A percentile compares a stretch with the other conserved stretches of the same genome.
Evolutionary conservation across 2,113 vertebrate genomes (phyloP).

Genomic region (Odocoileus hemionus): DNA sequence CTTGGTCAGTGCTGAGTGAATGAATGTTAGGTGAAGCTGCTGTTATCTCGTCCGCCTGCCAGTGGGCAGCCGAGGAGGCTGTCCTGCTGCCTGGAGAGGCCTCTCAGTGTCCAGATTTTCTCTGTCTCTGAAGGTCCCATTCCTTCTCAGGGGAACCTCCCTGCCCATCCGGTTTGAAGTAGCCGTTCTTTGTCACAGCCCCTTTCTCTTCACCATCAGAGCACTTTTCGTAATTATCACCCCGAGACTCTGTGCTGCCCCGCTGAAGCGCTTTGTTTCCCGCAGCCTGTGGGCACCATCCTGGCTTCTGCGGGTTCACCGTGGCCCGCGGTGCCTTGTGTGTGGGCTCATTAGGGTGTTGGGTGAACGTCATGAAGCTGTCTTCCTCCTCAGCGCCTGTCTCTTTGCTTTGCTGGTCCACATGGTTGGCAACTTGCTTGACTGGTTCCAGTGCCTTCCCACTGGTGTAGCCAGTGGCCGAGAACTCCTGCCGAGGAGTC

Average conservation of each 20-base stretch:
- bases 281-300: not conserved
- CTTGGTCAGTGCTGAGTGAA: not conserved
- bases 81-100: not conserved
- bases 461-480: not conserved
- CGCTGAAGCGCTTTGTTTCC: not conserved
- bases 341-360: not conserved
- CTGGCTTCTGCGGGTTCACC: not conserved
- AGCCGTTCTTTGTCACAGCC: too few relatives aligned
- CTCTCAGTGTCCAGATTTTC: not conserved
- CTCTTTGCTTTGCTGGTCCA: not conserved
- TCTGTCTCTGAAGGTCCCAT: not conserved
- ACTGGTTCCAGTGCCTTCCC: not conserved
- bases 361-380: not conserved
- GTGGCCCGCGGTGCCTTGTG: not conserved
- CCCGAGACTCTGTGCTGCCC: fast-evolving
- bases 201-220: not conserved
- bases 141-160: not conserved
- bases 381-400: not conserved
- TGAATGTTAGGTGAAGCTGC: not conserved
- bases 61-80: not conserved
- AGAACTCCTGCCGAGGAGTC: not conserved
- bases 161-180: fast-evolving
- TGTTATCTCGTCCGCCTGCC: not conserved
- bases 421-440: not conserved
- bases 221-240: too few relatives aligned